Evolutionary conservation across 2,797 vertebrate species (phyloP), one percentile per base, ranked within the genome.

Genomic region (Arctocebus calabarensis): DNA sequence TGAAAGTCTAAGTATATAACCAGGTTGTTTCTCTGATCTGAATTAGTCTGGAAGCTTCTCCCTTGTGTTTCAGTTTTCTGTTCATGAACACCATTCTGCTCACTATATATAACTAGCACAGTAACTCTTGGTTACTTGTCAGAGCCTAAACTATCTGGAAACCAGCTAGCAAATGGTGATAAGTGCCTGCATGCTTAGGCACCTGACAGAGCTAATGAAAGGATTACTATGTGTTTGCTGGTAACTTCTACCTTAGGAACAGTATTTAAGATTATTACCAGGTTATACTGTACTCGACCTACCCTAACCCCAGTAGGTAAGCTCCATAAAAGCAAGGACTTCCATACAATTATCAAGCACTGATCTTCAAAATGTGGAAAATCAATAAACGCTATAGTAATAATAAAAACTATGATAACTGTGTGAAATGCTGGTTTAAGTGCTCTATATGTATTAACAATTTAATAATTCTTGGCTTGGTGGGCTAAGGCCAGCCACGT

Each of bases 241-340:
- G 55, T 71, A 84, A 92, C 14, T 25, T 83, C 34, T 2, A 90
- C 3, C 29, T 62, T 62, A 88, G 62, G 82, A 81, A 84, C 1
- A 43, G 23, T 55, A 93, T 73, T 79, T 90, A 92, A n/a, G 8
- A 84, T 91, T 64, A 93, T 62, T 74, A 88, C 23, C 37, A 84
- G n/a, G 62, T 78, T 71, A 43, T 25, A 71, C 3, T 43, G 7
- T 13, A 68, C n/a, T 43, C 43, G 19, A 75, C 43, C 55, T 52
- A 8, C 68, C 9, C 37, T 34, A 12, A 40, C n/a, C 22, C 34
- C 34, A 55, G 48, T 74, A 25, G 64, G 7, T 66, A 87, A 77
- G 23, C 45, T 68, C 81, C 62, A 4, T 23, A 64, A 92, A 34
- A 29, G 52, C 48, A 73, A 22, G 34, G 22, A 77, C 34, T 68